Evolutionary conservation across 2,113 vertebrate species (phyloP), one percentile per base, ranked within the genome.

Genomic region (Panthera tigris): DNA sequence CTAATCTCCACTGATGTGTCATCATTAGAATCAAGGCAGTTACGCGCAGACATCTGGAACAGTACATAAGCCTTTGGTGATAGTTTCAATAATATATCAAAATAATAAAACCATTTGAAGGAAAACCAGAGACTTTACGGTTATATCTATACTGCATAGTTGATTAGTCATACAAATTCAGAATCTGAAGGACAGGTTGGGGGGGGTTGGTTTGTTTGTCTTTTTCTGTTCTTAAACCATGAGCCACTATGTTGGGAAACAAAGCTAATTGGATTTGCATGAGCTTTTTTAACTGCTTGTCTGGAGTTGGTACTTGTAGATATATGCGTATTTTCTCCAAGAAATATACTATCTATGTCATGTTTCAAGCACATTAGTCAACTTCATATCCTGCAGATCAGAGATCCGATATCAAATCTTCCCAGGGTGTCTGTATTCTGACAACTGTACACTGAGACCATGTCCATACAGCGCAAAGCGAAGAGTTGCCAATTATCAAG

Each of bases 361-460:
- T n/a, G 63, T 41, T 48, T 33, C 88, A 88, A 97, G 95, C 91
- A 78, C 74, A 80, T 81, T 97, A 98, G 98, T 97, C 90, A 55
- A 91, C 88, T 97, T 96, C 94, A 55, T 97, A 96, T 95, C 94
- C 95, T 97, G 71, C 94, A 97, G 95, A 97, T 95, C 97, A 97
- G 80, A 98, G 91, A 82, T 71, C 80, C 91, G 97, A 97, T 95
- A 33, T 91, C 93, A 97, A 97, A 95, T 81, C 95, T 97, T 96
- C 95, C 97, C 96, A 98, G 88, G 85, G 94, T 97, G 94, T 97
- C 96, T 96, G 45, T 96, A 82, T 89, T 97, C 94, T 98, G 97
- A 97, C 95, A 94, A 41, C 92, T 81, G 29, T 66, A 48, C n/a
- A 39, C 61, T 87, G 94, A 98, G 95, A n/a, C 65, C 81, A 61